Base-by-base conservation (phyloP, 2,113 vertebrate species). In the Poeciliopsis turrubarensis region DNA sequence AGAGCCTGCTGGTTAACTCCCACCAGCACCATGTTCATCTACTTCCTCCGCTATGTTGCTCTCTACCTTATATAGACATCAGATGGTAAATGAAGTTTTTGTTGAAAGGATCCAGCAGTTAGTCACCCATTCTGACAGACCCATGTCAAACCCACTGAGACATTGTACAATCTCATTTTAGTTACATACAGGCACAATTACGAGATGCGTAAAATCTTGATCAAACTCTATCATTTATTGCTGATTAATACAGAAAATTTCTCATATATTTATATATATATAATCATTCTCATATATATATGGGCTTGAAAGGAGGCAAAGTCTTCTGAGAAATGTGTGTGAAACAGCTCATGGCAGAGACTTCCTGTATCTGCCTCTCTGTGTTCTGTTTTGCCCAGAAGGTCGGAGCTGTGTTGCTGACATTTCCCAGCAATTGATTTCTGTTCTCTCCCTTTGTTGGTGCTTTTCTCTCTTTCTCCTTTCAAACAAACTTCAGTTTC, bases 371-470 rank as follows among this genome's bases (percentile, higher is more conserved):
- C 26, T 34, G 37, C 51, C 47, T 61, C 66, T 74, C 17, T 57
- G 51, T 57, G 22, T 25, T n/a, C 37, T 57, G 27, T 27, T 72
- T 64, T 80, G 72, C 77, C 75, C 77, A 65, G 34, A 77, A 84
- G 77, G 5, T 64, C 78, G 9, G 4, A 57, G 65, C 78, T 77
- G 70, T 82, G 81, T 31, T 2, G 68, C 76, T 88, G 84, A 87
- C 84, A 86, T 89, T 89, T 91, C 51, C 65, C 34, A 57, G 60
- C 47, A 66, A 88, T 78, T 66, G 79, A 87, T 82, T 79, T 80
- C 79, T 64, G 25, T 65, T 62, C 31, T 17, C 11, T 8, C 30
- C n/a, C 41, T n/a, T 30, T 57, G 51, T 57, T 57, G 11, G 7
- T 10, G 22, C 9, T 47, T 73, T 34, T 30, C 57, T 60, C 26